Evolutionary conservation across 2,797 vertebrate species (phyloP).

Genomic region (Carapus acus): DNA sequence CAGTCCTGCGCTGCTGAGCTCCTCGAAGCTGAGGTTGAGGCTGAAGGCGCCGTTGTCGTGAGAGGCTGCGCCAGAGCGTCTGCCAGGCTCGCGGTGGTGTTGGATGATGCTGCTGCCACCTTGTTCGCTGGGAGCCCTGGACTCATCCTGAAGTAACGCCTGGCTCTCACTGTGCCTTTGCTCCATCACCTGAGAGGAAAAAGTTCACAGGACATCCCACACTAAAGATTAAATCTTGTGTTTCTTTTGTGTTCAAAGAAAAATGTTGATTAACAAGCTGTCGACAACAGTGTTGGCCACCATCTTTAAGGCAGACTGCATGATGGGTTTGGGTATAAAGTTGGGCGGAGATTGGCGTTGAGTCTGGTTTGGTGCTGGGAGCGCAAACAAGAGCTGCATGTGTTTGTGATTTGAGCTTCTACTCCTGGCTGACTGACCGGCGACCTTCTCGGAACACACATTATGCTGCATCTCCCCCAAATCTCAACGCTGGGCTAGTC

Average conservation of each 20-base stretch:
- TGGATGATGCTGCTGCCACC: slow-evolving; percentile 49
- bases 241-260: slow-evolving; percentile 2
- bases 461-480: slow-evolving; percentile 53
- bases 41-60: slow-evolving; percentile 71
- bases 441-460: slow-evolving; percentile 59
- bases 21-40: slow-evolving; percentile 96
- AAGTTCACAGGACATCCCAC: neutral
- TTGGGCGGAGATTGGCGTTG: no score
- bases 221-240: slow-evolving; percentile 3
- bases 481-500: slow-evolving; percentile 40
- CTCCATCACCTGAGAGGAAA: slow-evolving; percentile 78
- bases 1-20: slow-evolving; percentile 84
- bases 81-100: slow-evolving; percentile 42
- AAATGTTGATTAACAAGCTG: neutral
- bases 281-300: slow-evolving; percentile 43
- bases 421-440: slow-evolving; percentile 54
- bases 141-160: slow-evolving; percentile 77
- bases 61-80: slow-evolving; percentile 37
- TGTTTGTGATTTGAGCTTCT: slow-evolving; percentile 68
- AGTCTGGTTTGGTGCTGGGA: slow-evolving; percentile 51
- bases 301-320: slow-evolving; percentile 75
- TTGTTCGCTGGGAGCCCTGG: slow-evolving; percentile 68
- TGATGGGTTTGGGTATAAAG: no score
- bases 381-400: slow-evolving; percentile 64
- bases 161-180: slow-evolving; percentile 84